These are phyloP conservation scores for Pseudomugil gertrudae DNA, from an alignment of 2,797 vertebrate species.

Conservation along the genomic window DNA sequence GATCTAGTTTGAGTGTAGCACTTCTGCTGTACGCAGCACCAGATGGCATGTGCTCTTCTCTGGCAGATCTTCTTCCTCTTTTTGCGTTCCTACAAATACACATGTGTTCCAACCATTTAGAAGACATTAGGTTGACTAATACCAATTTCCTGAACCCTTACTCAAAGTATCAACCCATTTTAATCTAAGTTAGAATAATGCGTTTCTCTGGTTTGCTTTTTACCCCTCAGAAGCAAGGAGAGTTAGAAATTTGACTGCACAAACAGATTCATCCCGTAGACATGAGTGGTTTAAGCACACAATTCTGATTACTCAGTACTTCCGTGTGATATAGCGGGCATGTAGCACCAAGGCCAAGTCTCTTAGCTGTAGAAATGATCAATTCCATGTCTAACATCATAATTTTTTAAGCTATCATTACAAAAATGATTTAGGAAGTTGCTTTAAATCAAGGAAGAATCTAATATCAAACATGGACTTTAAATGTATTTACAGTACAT, in stretches of 20 bases:
- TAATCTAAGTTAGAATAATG: not conserved
- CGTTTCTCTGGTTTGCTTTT: not conserved
- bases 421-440: no score
- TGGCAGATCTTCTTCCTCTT: conserved; percentile 48
- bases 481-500: no score
- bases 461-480: no score
- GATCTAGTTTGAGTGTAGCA: conserved; percentile 35
- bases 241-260: not conserved
- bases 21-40: conserved; percentile 43
- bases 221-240: not conserved
- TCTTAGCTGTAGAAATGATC: not conserved
- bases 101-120: conserved; percentile 5
- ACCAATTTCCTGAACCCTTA: not conserved
- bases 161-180: conserved; percentile 2
- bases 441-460: no score
- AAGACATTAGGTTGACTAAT: not conserved
- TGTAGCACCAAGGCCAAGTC: not conserved
- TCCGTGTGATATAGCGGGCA: not conserved
- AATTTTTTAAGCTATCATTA: no score
- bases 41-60: conserved; percentile 65
- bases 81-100: conserved; percentile 30
- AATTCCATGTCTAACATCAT: no score
- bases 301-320: not conserved
- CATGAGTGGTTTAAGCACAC: not conserved
- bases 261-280: not conserved